These are phyloP conservation scores for Rutpela maculata DNA, from an alignment of 2,888 invertebrate genomes.

Conservation along the genomic window DNA sequence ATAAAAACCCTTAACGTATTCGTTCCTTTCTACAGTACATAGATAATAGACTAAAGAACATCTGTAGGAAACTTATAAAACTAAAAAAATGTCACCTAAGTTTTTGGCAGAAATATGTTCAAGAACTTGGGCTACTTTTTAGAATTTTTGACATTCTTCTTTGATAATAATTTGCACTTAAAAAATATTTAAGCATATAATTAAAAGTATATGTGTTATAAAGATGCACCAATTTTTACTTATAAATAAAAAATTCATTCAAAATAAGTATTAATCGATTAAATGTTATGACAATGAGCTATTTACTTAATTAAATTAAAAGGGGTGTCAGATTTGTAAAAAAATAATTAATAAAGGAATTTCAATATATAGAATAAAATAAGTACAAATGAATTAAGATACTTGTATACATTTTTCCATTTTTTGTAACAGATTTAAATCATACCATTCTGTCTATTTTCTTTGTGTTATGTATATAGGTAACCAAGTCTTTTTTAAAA, in stretches of 20 bases:
- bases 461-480: too few species aligned
- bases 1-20: too few species aligned
- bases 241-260: background rate
- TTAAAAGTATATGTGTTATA: background rate
- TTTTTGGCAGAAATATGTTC: too few species aligned
- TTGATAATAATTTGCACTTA: background rate
- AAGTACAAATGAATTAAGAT: background rate
- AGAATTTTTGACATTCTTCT: background rate
- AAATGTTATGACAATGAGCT: background rate
- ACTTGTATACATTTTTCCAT: background rate
- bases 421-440: too few species aligned
- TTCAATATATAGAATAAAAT: background rate
- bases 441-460: too few species aligned
- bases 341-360: background rate
- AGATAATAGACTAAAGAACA: too few species aligned
- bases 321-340: background rate
- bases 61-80: too few species aligned
- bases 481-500: too few species aligned
- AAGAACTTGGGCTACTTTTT: background rate
- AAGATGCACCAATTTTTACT: background rate
- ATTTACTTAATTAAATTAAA: background rate
- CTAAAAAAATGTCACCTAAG: too few species aligned
- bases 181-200: background rate
- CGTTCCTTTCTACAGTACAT: too few species aligned
- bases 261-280: background rate